phyloP scores from a whole-genome alignment of 92 coral and sea anemone genomes.

The Zoanthus sociatus region DNA sequence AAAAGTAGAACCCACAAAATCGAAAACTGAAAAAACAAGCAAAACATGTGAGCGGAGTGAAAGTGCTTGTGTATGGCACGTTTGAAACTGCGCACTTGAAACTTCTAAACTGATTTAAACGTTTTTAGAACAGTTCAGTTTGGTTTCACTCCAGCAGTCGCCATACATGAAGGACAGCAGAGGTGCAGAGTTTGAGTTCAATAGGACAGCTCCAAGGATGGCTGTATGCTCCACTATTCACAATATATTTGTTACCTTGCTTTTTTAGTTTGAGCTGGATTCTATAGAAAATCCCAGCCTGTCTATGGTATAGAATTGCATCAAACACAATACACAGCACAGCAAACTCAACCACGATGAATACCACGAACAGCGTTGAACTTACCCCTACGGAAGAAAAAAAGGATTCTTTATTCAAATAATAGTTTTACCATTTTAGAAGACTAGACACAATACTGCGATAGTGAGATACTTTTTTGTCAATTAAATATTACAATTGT shows the following conservation, averaged over 20 bases:
- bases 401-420: neutral
- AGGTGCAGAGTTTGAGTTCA: neutral
- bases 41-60: too few species aligned
- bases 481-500: too few species aligned
- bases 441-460: neutral
- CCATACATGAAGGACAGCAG: slow-evolving; percentile 4
- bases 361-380: slow-evolving; percentile 40
- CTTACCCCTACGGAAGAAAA: slow-evolving; percentile 33
- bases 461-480: too few species aligned
- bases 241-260: slow-evolving; percentile 25
- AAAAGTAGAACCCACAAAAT: neutral
- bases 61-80: too few species aligned
- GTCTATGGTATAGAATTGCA: slow-evolving; percentile 43
- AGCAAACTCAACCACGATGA: slow-evolving; percentile 42
- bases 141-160: neutral
- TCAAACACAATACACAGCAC: slow-evolving; percentile 45
- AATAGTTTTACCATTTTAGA: neutral
- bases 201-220: slow-evolving; percentile 1
- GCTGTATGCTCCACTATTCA: neutral
- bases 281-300: slow-evolving; percentile 44
- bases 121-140: neutral
- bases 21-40: too few species aligned
- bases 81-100: neutral
- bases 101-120: neutral
- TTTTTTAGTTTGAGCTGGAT: slow-evolving; percentile 30